These are phyloP conservation scores for Chirona hameri DNA, from an alignment of 2,888 invertebrate species.

Conservation along the genomic window DNA sequence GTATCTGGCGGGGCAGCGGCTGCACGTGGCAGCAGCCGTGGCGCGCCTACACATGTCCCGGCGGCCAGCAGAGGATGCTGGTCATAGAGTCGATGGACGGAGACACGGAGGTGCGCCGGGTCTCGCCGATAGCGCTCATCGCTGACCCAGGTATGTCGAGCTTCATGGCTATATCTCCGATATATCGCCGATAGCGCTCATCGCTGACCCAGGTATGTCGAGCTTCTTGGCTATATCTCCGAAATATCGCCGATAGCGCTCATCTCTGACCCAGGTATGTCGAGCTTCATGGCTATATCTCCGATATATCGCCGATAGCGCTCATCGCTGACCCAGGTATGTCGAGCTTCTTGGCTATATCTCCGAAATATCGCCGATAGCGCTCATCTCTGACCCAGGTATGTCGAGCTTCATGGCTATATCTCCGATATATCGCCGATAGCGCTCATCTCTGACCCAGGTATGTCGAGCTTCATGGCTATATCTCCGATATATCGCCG, in stretches of 20 bases:
- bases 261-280: slow-evolving; percentile 36
- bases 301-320: slow-evolving; percentile 37
- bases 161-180: too few species aligned
- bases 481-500: too few species aligned
- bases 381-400: slow-evolving; percentile 37
- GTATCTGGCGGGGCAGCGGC: slow-evolving; percentile 32
- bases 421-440: too few species aligned
- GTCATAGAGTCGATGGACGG: slow-evolving; percentile 38
- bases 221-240: too few species aligned
- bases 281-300: too few species aligned
- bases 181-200: slow-evolving; percentile 37
- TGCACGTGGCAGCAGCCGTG: slow-evolving; percentile 32
- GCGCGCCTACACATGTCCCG: slow-evolving; percentile 35
- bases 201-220: slow-evolving; percentile 36
- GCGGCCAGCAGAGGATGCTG: slow-evolving; percentile 35
- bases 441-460: slow-evolving; percentile 36
- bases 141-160: slow-evolving; percentile 35
- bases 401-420: too few species aligned
- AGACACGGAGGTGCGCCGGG: slow-evolving; percentile 36
- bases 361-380: slow-evolving; percentile 35
- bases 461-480: too few species aligned
- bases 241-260: slow-evolving; percentile 37
- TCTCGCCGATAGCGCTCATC: slow-evolving; percentile 37
- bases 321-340: slow-evolving; percentile 37
- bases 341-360: background rate